Conservation (phyloP, 2,888 invertebrate genomes). For the Branchipolynoe longqiensis region DNA sequence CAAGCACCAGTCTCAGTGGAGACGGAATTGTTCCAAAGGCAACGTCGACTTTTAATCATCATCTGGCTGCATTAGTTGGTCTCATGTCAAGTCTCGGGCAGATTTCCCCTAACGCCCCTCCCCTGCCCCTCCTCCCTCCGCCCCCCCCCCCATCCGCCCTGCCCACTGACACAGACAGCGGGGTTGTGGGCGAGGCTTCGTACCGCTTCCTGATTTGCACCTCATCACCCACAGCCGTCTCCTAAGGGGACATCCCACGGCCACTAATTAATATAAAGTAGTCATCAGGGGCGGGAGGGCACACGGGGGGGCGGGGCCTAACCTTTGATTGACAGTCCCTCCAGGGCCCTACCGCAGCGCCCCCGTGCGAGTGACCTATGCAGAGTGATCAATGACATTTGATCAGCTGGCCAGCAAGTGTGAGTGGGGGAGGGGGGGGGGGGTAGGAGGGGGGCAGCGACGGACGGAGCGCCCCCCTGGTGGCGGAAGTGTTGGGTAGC, state of each 20-base stretch:
- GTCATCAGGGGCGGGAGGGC: constrained; percentile 19
- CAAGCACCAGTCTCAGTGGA: not conserved
- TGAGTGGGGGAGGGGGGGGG: not conserved
- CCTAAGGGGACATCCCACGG: not conserved
- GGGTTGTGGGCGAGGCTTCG: not conserved
- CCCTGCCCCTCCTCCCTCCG: too few species aligned
- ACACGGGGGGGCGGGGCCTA: constrained; percentile 4
- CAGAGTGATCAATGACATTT: constrained; percentile 24
- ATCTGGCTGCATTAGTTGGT: constrained; percentile 2
- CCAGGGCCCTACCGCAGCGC: constrained; percentile 21
- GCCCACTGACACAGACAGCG: too few species aligned
- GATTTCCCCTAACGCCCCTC: constrained; percentile 11
- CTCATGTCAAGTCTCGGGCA: constrained; percentile 24
- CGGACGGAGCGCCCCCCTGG: too few species aligned
- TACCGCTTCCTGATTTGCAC: constrained; percentile 13
- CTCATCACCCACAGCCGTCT: not conserved
- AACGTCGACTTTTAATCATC: constrained; percentile 36
- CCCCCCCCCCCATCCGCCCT: too few species aligned
- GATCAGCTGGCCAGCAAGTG: constrained; percentile 9
- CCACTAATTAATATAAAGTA: constrained; percentile 47
- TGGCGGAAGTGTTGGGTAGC: too few species aligned
- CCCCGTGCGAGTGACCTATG: constrained; percentile 29
- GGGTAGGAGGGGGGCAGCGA: not conserved
- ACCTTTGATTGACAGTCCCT: constrained; percentile 49
- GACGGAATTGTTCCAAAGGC: constrained; percentile 12